A percentile compares a stretch with the other conserved stretches of the same genome.
Evolutionary conservation across 2,888 invertebrate species (phyloP).

Genomic region (Trissolcus japonicus): DNA sequence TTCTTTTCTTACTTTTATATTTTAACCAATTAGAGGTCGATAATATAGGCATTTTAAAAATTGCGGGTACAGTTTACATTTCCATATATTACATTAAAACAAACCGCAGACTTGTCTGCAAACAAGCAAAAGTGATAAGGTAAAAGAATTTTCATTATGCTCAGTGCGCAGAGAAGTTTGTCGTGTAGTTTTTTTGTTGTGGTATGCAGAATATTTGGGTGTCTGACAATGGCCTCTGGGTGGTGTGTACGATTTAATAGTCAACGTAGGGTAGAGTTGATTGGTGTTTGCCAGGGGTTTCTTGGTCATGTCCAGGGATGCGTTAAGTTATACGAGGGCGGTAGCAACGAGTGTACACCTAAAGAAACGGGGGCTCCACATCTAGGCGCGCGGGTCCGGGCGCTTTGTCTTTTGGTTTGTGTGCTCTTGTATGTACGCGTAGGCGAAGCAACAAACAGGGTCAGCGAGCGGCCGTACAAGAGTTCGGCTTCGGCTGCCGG

Average conservation of each 20-base stretch:
- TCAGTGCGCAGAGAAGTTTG: slow-evolving; percentile 33
- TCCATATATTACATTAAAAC: slow-evolving; percentile 5
- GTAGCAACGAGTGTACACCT: slow-evolving; percentile 18
- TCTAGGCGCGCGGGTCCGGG: slow-evolving; percentile 20
- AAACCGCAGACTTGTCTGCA: slow-evolving; percentile 18
- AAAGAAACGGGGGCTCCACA: slow-evolving; percentile 39
- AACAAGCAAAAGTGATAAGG: slow-evolving; percentile 35
- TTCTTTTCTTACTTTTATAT: no score
- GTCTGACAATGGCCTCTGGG: slow-evolving; percentile 29
- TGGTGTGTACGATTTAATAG: slow-evolving; percentile 51
- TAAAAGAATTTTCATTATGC: slow-evolving; percentile 53
- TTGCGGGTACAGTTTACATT: background rate
- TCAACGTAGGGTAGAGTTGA: slow-evolving; percentile 45
- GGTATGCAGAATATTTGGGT: slow-evolving; percentile 50
- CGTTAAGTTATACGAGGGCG: slow-evolving; percentile 48
- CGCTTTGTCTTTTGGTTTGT: slow-evolving; percentile 21
- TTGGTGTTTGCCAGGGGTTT: slow-evolving; percentile 27
- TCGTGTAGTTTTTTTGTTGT: slow-evolving; percentile 31
- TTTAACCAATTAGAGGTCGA: no score
- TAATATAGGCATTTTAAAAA: background rate
- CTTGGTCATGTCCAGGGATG: slow-evolving; percentile 47
- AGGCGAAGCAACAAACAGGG: slow-evolving; percentile 62
- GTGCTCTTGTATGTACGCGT: slow-evolving; percentile 51
- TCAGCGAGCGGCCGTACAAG: slow-evolving; percentile 67
- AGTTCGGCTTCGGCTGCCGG: slow-evolving; percentile 74